Conservation (phyloP, 2,888 invertebrate species). For the Eueremaeus valkanovi region DNA sequence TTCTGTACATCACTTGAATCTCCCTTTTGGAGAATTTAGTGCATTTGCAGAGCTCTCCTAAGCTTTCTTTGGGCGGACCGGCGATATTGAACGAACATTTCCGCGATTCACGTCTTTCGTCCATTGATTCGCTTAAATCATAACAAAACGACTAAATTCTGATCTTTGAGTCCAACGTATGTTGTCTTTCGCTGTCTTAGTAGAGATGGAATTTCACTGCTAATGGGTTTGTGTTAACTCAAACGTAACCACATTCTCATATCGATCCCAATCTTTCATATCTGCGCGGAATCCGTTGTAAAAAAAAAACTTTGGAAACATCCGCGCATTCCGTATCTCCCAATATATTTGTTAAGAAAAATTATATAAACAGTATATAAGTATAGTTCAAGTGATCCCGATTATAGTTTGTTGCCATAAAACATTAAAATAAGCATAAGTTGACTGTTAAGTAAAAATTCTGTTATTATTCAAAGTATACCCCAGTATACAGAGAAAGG, state of each 20-base stretch:
- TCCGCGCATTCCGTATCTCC: not conserved
- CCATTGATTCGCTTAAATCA: not conserved
- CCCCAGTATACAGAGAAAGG: too few species aligned
- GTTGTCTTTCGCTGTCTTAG: not conserved
- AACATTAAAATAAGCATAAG: too few species aligned
- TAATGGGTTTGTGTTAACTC: not conserved
- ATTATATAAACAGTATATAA: too few species aligned
- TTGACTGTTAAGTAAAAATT: too few species aligned
- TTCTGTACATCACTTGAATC: constrained; percentile 90
- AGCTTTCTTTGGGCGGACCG: constrained; percentile 48
- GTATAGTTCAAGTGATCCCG: too few species aligned
- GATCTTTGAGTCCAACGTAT: not conserved
- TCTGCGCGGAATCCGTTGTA: constrained; percentile 10
- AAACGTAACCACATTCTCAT: not conserved
- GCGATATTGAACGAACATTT: constrained; percentile 11
- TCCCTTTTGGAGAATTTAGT: constrained; percentile 79
- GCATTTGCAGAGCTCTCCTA: constrained; percentile 68
- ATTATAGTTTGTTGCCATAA: too few species aligned
- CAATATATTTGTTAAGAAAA: too few species aligned
- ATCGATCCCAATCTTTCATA: constrained; percentile 21
- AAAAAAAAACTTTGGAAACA: not conserved
- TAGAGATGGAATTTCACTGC: not conserved
- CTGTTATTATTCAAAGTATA: too few species aligned
- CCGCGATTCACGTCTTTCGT: constrained; percentile 10
- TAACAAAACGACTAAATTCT: not conserved